Evolutionary conservation across 2,113 vertebrate species (phyloP), one percentile per base, ranked within the genome.

Genomic region (Percopsis transmontana): DNA sequence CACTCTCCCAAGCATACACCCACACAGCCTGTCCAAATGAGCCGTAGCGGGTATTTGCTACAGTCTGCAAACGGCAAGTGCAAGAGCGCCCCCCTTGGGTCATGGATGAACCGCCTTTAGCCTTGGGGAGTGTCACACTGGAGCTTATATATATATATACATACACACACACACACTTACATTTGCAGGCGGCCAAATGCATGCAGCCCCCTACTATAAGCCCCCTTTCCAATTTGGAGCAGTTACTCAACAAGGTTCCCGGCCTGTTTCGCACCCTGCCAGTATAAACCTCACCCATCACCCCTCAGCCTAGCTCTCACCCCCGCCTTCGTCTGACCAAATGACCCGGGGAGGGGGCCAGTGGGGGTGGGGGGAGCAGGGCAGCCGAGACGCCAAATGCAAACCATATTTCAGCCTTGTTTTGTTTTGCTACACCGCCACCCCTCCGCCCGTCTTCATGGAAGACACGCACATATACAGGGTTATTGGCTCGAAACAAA

Each of bases 61-160:
- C 8, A 0, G 14, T 27, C 59, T 12, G 16, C 42, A 18, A 42
- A 74, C 58, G 55, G 58, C 66, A 78, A 75, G 82, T 23, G 55
- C 87, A 82, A 85, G 69, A 88, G 76, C 81, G 87, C 89, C 90
- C 90, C 84, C 90, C 83, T 67, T 76, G 89, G 90, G 47, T 62
- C 40, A 38, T 23, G 7, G 50, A 5, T 2, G 5, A 58, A 54
- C 47, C 71, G 18, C 63, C 55, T 52, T 55, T 70, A 15, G n/a
- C 18, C 51, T 2, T 57, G 68, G 13, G 38, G 53, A 55, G 20
- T 58, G 39, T 5, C 66, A 45, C 27, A n/a, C 42, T 61, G 51
- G 56, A 54, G 52, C 72, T 56, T 51, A 8, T 9, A 19, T n/a
- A 45, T 33, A 24, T 6, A 55, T 10, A 55, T 12, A 55, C 14